phyloP scores from a whole-genome alignment of 2,888 invertebrate species.

The Hoplodrina ambigua region DNA sequence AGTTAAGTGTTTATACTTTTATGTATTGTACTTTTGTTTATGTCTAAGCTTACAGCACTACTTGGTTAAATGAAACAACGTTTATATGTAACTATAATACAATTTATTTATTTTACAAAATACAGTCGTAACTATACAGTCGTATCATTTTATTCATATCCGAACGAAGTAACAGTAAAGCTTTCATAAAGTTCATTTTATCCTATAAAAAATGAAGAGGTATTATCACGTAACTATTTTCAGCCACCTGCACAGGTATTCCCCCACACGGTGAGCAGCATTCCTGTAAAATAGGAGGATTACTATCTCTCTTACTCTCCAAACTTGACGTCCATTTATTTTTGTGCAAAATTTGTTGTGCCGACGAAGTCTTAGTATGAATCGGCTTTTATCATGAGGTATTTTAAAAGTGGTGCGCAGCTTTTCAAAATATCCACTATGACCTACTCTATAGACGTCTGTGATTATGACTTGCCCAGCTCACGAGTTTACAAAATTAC shows the following conservation, averaged over 20 bases:
- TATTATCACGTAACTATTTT: conserved; percentile 77
- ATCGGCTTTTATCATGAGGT: no score
- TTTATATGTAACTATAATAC: background rate
- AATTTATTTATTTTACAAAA: conserved; percentile 32
- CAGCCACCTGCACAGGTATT: conserved; percentile 79
- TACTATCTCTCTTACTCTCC: background rate
- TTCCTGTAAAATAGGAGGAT: conserved; percentile 73
- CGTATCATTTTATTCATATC: conserved; percentile 11
- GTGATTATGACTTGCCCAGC: no score
- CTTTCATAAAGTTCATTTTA: conserved; percentile 21
- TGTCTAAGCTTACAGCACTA: no score
- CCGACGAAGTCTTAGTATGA: no score
- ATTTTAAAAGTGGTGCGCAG: no score
- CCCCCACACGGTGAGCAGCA: conserved; percentile 75
- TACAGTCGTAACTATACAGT: background rate
- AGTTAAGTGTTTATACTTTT: no score
- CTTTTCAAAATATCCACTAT: no score
- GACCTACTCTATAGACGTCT: no score
- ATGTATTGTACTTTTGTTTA: no score
- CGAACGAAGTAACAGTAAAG: conserved; percentile 19
- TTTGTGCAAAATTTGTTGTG: no score
- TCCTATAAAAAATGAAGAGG: conserved; percentile 27
- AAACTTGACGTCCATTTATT: no score
- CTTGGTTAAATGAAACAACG: conserved; percentile 20
- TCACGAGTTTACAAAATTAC: no score